Evolutionary conservation across 2,888 invertebrate species (phyloP).

Genomic region (Sussaba pulchella): DNA sequence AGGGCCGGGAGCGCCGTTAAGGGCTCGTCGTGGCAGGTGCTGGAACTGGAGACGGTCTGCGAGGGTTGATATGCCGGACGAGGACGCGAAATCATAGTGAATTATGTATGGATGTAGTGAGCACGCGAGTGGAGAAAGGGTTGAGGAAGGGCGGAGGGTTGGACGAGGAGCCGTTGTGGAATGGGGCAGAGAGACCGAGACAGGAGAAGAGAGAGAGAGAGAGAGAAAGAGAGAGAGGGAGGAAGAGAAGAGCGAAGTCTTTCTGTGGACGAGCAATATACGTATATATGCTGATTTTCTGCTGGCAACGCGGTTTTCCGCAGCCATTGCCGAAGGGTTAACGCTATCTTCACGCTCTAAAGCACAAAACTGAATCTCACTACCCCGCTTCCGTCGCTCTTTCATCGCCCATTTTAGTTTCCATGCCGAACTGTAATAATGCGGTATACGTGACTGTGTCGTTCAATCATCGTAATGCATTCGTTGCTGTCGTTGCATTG

Average conservation of each 20-base stretch:
- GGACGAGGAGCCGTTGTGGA: not conserved
- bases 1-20: slow-evolving; percentile 63
- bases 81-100: slow-evolving; percentile 36
- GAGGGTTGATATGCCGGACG: slow-evolving; percentile 12
- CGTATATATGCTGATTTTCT: slow-evolving; percentile 51
- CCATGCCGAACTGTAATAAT: slow-evolving; percentile 23
- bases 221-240: slow-evolving; percentile 1
- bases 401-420: slow-evolving; percentile 3
- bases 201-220: slow-evolving; percentile 12
- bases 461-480: slow-evolving; percentile 39
- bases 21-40: slow-evolving; percentile 47
- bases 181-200: slow-evolving; percentile 4
- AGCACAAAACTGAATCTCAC: slow-evolving; percentile 66
- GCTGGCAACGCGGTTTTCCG: slow-evolving; percentile 66
- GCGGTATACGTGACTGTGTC: slow-evolving; percentile 13
- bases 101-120: slow-evolving; percentile 28
- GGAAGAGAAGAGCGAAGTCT: slow-evolving; percentile 1
- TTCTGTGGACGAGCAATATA: not conserved
- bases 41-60: not conserved
- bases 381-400: slow-evolving; percentile 27
- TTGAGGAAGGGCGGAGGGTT: not conserved
- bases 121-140: slow-evolving; percentile 22
- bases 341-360: slow-evolving; percentile 71
- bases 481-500: slow-evolving; percentile 49
- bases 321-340: slow-evolving; percentile 47